Percentiles rank a stretch among this genome's conserved stretches.
These are phyloP conservation scores for Scolopax rusticola DNA, from an alignment of 2,797 vertebrate genomes.

Conservation along the genomic window DNA sequence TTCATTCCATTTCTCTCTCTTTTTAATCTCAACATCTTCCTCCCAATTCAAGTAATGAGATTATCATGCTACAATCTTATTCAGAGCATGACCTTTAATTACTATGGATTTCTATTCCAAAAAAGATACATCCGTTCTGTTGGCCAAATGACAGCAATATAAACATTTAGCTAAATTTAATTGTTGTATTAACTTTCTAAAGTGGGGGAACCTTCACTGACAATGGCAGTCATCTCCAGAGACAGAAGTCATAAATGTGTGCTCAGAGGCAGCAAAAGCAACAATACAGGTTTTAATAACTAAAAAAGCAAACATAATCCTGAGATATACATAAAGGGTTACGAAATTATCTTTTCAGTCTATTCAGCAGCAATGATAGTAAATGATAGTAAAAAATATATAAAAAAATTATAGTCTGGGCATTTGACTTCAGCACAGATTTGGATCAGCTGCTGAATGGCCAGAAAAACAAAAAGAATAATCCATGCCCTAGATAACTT, in stretches of 20 bases:
- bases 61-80: conserved; percentile 43
- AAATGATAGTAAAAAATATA: neutral
- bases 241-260: neutral
- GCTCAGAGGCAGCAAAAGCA: neutral
- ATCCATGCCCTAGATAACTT: conserved; percentile 31
- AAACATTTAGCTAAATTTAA: conserved; percentile 41
- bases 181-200: conserved; percentile 1
- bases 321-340: neutral
- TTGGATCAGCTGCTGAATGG: conserved; percentile 29
- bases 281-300: neutral
- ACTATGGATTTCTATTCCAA: neutral
- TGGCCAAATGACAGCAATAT: conserved; percentile 12
- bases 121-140: neutral
- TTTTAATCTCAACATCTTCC: neutral
- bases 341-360: conserved; percentile 32
- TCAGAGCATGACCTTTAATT: conserved; percentile 39
- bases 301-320: conserved; percentile 36
- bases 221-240: neutral
- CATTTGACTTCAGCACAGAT: conserved; percentile 23
- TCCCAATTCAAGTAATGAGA: conserved; percentile 16
- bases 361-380: conserved; percentile 1
- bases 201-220: neutral
- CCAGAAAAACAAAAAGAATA: conserved; percentile 1
- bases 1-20: neutral
- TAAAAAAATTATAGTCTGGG: neutral